Conservation (phyloP, 1,140 invertebrate genomes). For the Cydia splendana region DNA sequence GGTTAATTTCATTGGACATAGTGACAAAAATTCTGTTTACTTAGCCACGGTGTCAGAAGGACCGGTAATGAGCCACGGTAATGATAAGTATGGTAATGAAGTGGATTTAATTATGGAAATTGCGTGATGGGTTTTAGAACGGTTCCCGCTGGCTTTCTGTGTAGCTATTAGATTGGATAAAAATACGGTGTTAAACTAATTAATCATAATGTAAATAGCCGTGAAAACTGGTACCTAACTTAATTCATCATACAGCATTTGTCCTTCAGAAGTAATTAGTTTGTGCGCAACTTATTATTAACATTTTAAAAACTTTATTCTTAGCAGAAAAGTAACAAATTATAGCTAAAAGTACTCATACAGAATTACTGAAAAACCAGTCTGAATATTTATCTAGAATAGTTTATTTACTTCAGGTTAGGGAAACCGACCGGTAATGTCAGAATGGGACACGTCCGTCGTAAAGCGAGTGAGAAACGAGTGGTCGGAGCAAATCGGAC, state of each 20-base stretch:
- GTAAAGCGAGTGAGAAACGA: constrained; percentile 68
- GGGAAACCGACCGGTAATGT: constrained; percentile 39
- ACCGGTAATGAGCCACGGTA: constrained; percentile 50
- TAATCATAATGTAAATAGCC: background rate
- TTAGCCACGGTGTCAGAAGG: constrained; percentile 60
- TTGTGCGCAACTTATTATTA: too few relatives aligned
- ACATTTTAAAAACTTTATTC: too few relatives aligned
- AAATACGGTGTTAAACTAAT: constrained; percentile 18
- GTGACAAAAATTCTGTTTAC: constrained; percentile 79
- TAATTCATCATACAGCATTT: background rate
- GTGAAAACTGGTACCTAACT: background rate
- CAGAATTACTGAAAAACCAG: background rate
- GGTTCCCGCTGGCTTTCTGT: constrained; percentile 56
- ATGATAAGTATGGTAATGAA: constrained; percentile 65
- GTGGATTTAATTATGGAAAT: constrained; percentile 65
- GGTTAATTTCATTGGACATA: constrained; percentile 76
- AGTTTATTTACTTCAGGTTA: constrained; percentile 32
- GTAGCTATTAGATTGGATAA: constrained; percentile 36
- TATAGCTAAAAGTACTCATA: background rate
- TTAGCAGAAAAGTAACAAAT: too few relatives aligned
- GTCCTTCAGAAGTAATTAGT: background rate
- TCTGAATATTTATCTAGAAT: constrained; percentile 15
- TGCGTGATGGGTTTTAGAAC: constrained; percentile 56
- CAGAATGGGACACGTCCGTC: constrained; percentile 47
- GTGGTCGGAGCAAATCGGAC: constrained; percentile 65